Percentiles rank a stretch among this genome's conserved stretches.
phyloP scores from a whole-genome alignment of 2,113 vertebrate genomes.

The Trachemys scripta region DNA sequence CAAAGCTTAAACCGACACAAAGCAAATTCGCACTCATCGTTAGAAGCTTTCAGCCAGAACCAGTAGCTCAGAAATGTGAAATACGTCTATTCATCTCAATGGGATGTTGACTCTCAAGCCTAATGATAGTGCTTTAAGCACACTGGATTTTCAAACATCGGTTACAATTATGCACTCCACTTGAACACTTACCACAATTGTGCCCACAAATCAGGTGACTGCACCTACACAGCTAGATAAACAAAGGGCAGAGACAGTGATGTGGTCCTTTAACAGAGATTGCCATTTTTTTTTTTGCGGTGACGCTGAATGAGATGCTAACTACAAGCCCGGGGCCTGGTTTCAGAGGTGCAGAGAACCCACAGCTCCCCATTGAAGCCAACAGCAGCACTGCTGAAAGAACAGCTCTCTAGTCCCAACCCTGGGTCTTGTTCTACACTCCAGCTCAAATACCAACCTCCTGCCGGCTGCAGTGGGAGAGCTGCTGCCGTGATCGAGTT shows the following conservation, averaged over 20 bases:
- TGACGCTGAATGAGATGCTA: rapidly evolving
- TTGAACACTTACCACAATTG: neutral
- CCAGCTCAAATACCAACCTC: neutral
- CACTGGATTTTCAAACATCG: neutral
- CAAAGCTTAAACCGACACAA: neutral
- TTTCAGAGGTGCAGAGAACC: rapidly evolving
- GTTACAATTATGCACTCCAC: neutral
- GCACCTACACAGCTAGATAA: neutral
- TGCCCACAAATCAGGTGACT: neutral
- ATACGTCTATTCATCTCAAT: neutral
- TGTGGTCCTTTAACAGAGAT: neutral
- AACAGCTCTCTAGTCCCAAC: neutral
- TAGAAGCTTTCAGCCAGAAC: neutral
- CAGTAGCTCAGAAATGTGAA: neutral
- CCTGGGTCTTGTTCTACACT: neutral
- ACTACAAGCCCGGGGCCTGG: rapidly evolving
- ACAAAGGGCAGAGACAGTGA: neutral
- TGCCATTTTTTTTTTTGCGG: rapidly evolving
- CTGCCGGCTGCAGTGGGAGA: neutral
- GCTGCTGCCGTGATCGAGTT: neutral
- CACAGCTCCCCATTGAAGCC: neutral
- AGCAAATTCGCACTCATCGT: neutral
- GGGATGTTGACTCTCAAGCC: neutral
- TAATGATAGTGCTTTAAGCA: neutral
- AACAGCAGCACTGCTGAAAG: neutral